Base-by-base conservation (phyloP, 2,797 vertebrate genomes). In the Hydrophis major region DNA sequence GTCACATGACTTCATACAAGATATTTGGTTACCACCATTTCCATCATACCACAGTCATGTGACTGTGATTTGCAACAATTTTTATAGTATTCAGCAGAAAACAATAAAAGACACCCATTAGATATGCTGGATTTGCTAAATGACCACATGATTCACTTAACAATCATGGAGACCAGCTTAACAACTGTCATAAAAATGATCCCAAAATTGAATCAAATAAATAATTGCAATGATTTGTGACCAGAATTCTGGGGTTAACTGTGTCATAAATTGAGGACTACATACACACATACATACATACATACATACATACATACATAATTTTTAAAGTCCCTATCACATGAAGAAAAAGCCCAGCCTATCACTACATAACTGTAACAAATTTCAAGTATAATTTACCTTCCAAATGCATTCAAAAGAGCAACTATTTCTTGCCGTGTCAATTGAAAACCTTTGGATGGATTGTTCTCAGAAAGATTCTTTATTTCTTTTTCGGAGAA, bases 401-500 rank as follows among this genome's bases (percentile, higher is more conserved):
- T 98, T 96, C 98, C 97, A 87, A 99, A 99, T 87, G 98, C 99
- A 94, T 99, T 99, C 87, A 99, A 93, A 90, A 99, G 97, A 94
- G 98, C 99, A 93, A 99, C 99, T 63, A 99, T 99, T 97, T 99
- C 99, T 96, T 99, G 99, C 0, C 99, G 98, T 0, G 98, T 99
- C 60, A 99, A 98, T 94, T 99, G 99, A 97, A 99, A 99, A 86
- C 99, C 99, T 97, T 98, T 98, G 0, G 99, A 99, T 0, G 98
- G 98, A 86, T 98, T 99, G 4, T 98, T 98, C 89, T 99, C 99
- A 0, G 98, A 98, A 92, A 99, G 99, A 83, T 98, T 99, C 95
- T 99, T 97, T 94, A 99, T 99, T 97, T 99, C 99, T 91, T 98
- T 99, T 97, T 99, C 99, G 2, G 99, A 99, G 97, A 99, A 99